Conservation (phyloP, 2,888 invertebrate species). For the Drosophila pseudotalamancana region DNA sequence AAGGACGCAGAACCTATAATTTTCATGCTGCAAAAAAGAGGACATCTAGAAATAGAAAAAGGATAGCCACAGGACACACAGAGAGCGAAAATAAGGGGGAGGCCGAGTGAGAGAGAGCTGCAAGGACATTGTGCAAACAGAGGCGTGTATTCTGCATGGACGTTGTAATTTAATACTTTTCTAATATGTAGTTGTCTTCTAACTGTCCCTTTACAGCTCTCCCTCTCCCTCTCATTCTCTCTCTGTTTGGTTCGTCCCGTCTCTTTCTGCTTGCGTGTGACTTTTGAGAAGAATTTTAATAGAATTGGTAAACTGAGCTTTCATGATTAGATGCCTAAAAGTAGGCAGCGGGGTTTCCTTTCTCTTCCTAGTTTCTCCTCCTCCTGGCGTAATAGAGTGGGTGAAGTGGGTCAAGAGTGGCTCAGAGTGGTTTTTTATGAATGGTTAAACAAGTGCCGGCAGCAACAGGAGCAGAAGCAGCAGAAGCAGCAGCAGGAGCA, state of each 20-base stretch:
- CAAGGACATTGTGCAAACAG: constrained; percentile 70
- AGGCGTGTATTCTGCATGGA: constrained; percentile 61
- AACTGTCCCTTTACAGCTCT: not conserved
- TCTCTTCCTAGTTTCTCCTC: too few species aligned
- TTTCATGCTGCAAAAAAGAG: constrained; percentile 50
- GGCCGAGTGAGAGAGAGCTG: not conserved
- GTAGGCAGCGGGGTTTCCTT: constrained; percentile 44
- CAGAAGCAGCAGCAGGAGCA: too few species aligned
- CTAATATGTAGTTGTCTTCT: constrained; percentile 71
- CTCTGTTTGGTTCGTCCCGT: not conserved
- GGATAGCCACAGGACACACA: constrained; percentile 39
- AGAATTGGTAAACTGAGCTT: constrained; percentile 75
- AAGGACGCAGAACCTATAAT: constrained; percentile 69
- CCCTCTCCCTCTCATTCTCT: not conserved
- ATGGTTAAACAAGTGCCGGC: constrained; percentile 31
- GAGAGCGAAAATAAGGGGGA: too few species aligned
- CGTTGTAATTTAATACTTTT: constrained; percentile 77
- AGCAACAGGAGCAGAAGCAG: constrained; percentile 21
- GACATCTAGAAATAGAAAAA: constrained; percentile 21
- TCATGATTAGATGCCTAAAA: constrained; percentile 68
- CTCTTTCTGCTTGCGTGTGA: constrained; percentile 46
- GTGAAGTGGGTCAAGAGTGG: constrained; percentile 17
- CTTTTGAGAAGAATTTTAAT: constrained; percentile 74
- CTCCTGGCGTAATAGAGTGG: too few species aligned
- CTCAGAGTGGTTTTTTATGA: constrained; percentile 21